Conservation (phyloP, 2,797 vertebrate species). For the Enteromius radiatus region DNA sequence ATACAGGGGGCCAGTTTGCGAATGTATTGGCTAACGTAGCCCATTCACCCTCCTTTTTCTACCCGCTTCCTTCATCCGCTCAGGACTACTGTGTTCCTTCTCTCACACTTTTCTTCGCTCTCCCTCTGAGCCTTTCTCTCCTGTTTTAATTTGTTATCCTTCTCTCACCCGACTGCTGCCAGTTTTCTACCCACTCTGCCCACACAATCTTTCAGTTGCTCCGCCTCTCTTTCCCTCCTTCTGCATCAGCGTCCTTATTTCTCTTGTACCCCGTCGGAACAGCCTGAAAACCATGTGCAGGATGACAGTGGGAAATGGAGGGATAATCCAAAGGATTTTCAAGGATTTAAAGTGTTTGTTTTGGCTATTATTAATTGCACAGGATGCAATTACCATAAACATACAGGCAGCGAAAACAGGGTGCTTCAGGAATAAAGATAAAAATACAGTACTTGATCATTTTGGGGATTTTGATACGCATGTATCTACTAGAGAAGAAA, state of each 20-base stretch:
- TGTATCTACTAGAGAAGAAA: background rate
- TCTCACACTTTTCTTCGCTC: constrained; percentile 67
- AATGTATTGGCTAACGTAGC: constrained; percentile 1
- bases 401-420: constrained; percentile 22
- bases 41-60: constrained; percentile 40
- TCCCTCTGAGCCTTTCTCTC: constrained; percentile 58
- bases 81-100: constrained; percentile 72
- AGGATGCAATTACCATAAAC: constrained; percentile 36
- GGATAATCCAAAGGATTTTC: constrained; percentile 55
- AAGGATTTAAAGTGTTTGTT: constrained; percentile 56
- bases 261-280: constrained; percentile 21
- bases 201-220: constrained; percentile 44
- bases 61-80: constrained; percentile 61
- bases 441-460: background rate
- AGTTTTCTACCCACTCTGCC: constrained; percentile 29
- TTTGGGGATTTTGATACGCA: background rate
- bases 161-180: constrained; percentile 49
- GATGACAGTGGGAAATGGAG: constrained; percentile 49
- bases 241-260: constrained; percentile 42
- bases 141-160: constrained; percentile 51
- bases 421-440: constrained; percentile 4
- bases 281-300: constrained; percentile 37
- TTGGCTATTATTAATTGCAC: constrained; percentile 55
- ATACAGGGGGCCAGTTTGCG: constrained; percentile 19
- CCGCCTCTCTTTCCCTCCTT: constrained; percentile 42